Percentiles rank a stretch among this genome's conserved stretches.
Conservation (phyloP, 2,888 invertebrate genomes). For the Macaria liturata region DNA sequence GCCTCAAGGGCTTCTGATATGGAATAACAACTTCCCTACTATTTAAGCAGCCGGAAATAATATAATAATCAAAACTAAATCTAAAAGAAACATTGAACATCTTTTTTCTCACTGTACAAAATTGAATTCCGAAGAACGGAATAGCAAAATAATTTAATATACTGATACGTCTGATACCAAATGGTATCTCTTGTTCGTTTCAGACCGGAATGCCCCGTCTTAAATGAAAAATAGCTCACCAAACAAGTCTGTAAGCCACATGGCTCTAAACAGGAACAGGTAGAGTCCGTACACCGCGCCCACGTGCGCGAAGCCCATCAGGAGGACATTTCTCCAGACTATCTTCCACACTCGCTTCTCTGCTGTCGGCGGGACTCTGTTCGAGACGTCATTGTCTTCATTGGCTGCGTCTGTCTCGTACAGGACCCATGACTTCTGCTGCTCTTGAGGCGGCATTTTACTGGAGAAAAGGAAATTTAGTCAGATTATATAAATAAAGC, state of each 20-base stretch:
- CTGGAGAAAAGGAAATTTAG: constrained; percentile 29
- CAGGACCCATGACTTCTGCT: constrained; percentile 66
- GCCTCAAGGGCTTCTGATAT: no score
- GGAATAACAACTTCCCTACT: no score
- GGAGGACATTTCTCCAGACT: constrained; percentile 92
- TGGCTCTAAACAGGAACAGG: constrained; percentile 88
- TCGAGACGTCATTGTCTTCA: constrained; percentile 46
- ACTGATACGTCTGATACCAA: no score
- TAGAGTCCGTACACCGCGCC: constrained; percentile 90
- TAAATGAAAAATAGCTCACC: constrained; percentile 78
- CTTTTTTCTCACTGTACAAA: no score
- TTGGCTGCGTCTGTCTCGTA: constrained; percentile 65
- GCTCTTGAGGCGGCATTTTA: constrained; percentile 72
- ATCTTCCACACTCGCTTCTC: constrained; percentile 83
- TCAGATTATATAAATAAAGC: constrained; percentile 1
- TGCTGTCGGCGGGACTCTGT: constrained; percentile 64
- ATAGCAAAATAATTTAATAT: no score
- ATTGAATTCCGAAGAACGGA: no score
- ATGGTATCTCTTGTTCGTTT: no score
- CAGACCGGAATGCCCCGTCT: no score
- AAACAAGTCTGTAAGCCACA: constrained; percentile 85
- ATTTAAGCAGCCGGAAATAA: no score
- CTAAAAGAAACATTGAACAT: no score
- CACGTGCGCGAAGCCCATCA: constrained; percentile 88
- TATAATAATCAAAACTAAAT: no score